Conservation (phyloP, 2,113 vertebrate species). For the Hippolais icterina region DNA sequence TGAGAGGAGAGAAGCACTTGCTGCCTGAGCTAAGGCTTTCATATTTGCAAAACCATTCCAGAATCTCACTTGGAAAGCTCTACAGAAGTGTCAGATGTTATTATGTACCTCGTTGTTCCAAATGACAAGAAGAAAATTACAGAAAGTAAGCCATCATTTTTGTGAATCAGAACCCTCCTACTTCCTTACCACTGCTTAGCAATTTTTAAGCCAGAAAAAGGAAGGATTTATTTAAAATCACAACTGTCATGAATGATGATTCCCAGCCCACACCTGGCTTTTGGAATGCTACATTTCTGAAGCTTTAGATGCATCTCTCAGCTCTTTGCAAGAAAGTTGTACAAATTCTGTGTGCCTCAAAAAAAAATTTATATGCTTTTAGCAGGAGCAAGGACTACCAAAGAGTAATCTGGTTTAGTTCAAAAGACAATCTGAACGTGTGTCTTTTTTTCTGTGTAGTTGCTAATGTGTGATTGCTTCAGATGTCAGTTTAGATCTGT, state of each 20-base stretch:
- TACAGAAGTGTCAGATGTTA: conserved; percentile 58
- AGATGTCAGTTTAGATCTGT: background rate
- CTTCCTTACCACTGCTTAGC: conserved; percentile 52
- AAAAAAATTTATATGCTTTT: background rate
- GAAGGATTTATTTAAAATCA: conserved; percentile 63
- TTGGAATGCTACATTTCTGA: conserved; percentile 31
- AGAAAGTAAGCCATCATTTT: conserved; percentile 56
- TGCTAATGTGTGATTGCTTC: background rate
- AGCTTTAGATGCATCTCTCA: conserved; percentile 17
- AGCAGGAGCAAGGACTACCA: background rate
- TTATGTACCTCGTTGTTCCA: conserved; percentile 47
- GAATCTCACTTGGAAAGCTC: conserved; percentile 45
- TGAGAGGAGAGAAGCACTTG: background rate
- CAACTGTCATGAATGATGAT: conserved; percentile 48
- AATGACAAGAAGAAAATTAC: conserved; percentile 58
- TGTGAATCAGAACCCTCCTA: conserved; percentile 61
- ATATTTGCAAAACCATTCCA: conserved; percentile 15
- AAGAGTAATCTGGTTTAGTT: background rate
- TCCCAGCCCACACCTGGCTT: conserved; percentile 49
- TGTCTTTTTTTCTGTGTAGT: background rate
- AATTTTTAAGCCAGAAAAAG: conserved; percentile 49
- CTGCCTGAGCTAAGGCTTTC: conserved; percentile 11
- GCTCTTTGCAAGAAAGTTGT: background rate
- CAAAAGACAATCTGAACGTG: background rate
- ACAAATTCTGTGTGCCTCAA: background rate